A percentile compares a stretch with the other conserved stretches of the same genome.
Conservation (phyloP, 2,113 vertebrate species). For the Ophiodon elongatus region DNA sequence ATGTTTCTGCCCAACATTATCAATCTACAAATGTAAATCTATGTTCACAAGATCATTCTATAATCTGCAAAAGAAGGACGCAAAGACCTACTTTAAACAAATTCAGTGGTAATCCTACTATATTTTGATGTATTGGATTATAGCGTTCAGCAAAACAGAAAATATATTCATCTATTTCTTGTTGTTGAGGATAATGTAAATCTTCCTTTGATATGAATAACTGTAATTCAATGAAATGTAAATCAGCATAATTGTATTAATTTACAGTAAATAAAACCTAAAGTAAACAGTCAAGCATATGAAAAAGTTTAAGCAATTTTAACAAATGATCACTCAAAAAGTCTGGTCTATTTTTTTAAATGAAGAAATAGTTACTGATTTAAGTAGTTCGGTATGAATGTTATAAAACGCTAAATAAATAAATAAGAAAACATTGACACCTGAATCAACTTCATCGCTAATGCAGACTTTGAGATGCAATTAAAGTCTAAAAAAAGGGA, state of each 20-base stretch:
- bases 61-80: constrained; percentile 47
- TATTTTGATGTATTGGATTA: constrained; percentile 39
- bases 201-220: background rate
- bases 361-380: background rate
- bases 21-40: constrained; percentile 56
- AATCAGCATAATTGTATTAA: background rate
- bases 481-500: background rate
- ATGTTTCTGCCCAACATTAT: background rate
- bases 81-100: constrained; percentile 36
- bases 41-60: constrained; percentile 29
- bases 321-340: background rate
- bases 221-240: background rate
- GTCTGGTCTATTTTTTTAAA: background rate
- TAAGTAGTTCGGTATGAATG: background rate
- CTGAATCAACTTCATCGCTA: background rate
- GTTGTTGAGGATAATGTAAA: constrained; percentile 3
- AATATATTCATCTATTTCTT: background rate
- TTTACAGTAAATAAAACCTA: background rate
- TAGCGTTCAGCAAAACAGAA: background rate
- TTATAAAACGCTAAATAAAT: background rate
- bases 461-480: background rate
- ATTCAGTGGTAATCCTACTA: constrained; percentile 45
- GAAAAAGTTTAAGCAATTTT: background rate
- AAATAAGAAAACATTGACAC: constrained; percentile 1
- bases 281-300: background rate